phyloP scores from a whole-genome alignment of 2,888 invertebrate genomes.

The Nineta flava region DNA sequence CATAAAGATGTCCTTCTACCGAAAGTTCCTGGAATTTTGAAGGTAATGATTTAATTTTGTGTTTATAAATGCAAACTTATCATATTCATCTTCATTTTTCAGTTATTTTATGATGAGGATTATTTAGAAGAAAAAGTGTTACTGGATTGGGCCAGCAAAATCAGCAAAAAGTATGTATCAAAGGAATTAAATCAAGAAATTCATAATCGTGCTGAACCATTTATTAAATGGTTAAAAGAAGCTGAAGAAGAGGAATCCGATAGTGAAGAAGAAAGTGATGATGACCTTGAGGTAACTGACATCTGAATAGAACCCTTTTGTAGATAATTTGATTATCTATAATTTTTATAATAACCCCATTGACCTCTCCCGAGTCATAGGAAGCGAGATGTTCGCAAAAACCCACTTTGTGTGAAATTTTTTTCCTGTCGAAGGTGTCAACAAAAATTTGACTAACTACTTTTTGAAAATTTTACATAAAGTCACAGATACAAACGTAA shows the following conservation, averaged over 20 bases:
- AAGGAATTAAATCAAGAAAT: constrained; percentile 86
- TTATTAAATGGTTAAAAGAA: constrained; percentile 92
- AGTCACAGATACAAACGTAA: too few species aligned
- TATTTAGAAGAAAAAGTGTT: constrained; percentile 88
- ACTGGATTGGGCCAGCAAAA: constrained; percentile 91
- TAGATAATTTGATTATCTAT: neutral
- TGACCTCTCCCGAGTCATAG: too few species aligned
- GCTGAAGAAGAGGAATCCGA: constrained; percentile 87
- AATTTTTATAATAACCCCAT: neutral
- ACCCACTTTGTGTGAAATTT: too few species aligned
- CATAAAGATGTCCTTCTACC: constrained; percentile 65
- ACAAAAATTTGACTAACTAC: too few species aligned
- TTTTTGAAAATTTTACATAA: too few species aligned
- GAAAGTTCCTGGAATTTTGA: constrained; percentile 77
- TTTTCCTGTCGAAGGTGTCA: too few species aligned
- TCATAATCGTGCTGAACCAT: constrained; percentile 79
- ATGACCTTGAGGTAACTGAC: constrained; percentile 40
- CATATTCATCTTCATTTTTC: constrained; percentile 16
- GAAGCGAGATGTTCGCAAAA: too few species aligned
- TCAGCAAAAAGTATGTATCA: constrained; percentile 84
- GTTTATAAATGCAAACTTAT: neutral
- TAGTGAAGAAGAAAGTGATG: constrained; percentile 51
- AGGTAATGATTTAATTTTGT: constrained; percentile 29
- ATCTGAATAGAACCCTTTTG: too few species aligned
- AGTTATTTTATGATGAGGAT: constrained; percentile 86